These are phyloP conservation scores for Rotaria sp. DNA, from an alignment of 2,888 invertebrate genomes.

Conservation along the genomic window DNA sequence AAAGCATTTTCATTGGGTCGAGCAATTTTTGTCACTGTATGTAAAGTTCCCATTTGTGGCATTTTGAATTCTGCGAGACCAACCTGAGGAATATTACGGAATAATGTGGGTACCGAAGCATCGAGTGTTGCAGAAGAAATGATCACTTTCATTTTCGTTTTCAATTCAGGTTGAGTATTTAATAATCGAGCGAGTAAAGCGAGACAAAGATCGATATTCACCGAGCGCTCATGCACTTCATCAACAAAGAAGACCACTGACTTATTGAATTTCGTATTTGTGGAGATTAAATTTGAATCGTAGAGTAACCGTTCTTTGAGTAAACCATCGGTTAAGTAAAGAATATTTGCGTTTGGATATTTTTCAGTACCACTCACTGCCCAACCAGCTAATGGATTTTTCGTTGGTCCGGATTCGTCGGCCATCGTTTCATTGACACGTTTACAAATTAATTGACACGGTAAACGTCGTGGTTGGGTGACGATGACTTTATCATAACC, in stretches of 20 bases:
- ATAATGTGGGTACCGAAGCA: neutral
- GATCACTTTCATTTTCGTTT: constrained; percentile 5
- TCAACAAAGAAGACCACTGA: constrained; percentile 10
- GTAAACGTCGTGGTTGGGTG: constrained; percentile 1
- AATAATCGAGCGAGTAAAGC: neutral
- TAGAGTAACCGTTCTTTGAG: neutral
- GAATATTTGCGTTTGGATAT: neutral
- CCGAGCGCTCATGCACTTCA: constrained; percentile 5
- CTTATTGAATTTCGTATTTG: neutral
- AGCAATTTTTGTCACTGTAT: neutral
- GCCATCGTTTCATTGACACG: constrained; percentile 11
- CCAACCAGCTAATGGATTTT: neutral
- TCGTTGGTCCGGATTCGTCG: neutral
- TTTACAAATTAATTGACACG: neutral
- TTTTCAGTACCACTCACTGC: neutral
- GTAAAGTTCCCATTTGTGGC: neutral
- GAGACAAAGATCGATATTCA: neutral
- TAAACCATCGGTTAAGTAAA: constrained; percentile 6
- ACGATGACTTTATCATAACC: constrained; percentile 4
- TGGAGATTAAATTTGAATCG: neutral
- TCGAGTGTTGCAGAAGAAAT: neutral
- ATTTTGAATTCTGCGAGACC: neutral
- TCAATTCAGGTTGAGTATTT: neutral
- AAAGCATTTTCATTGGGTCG: neutral
- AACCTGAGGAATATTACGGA: neutral